These are phyloP conservation scores for Enchytraeus crypticus DNA, from an alignment of 2,888 invertebrate species.

Conservation along the genomic window DNA sequence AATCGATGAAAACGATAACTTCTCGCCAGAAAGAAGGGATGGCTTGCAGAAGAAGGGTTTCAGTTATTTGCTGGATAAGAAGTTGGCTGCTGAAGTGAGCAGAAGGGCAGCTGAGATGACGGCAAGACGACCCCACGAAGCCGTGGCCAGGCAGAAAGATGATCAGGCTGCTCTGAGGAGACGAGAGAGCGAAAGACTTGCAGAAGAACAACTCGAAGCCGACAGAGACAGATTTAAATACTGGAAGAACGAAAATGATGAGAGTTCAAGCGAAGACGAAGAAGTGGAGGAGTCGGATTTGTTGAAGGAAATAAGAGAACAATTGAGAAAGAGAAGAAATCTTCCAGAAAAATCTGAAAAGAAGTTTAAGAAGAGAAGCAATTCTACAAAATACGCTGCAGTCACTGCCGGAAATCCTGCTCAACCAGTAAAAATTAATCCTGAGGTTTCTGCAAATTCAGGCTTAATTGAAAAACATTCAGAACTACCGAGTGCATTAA, in stretches of 20 bases:
- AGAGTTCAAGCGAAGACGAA: not conserved
- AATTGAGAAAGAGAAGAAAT: constrained; percentile 2
- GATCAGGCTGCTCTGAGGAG: not conserved
- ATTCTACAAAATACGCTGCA: too few relatives aligned
- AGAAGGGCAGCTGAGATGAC: constrained; percentile 22
- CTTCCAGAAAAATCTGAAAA: not conserved
- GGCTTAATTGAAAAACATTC: too few relatives aligned
- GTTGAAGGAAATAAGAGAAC: not conserved
- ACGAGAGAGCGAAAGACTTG: not conserved
- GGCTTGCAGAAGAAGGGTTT: constrained; percentile 17
- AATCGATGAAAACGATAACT: not conserved
- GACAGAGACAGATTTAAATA: not conserved
- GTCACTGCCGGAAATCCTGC: too few relatives aligned
- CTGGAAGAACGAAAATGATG: not conserved
- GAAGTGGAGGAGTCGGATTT: not conserved
- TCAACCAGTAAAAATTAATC: too few relatives aligned
- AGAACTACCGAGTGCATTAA: too few relatives aligned
- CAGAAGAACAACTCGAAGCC: not conserved
- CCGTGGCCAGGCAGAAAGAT: constrained; percentile 12
- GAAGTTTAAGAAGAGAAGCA: too few relatives aligned
- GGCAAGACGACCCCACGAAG: constrained; percentile 23
- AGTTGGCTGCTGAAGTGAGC: constrained; percentile 18
- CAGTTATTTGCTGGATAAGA: constrained; percentile 23
- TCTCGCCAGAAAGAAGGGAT: not conserved
- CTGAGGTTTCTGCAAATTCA: too few relatives aligned